These are phyloP conservation scores for Podabrus alpinus DNA, from an alignment of 2,888 invertebrate species.

Conservation along the genomic window DNA sequence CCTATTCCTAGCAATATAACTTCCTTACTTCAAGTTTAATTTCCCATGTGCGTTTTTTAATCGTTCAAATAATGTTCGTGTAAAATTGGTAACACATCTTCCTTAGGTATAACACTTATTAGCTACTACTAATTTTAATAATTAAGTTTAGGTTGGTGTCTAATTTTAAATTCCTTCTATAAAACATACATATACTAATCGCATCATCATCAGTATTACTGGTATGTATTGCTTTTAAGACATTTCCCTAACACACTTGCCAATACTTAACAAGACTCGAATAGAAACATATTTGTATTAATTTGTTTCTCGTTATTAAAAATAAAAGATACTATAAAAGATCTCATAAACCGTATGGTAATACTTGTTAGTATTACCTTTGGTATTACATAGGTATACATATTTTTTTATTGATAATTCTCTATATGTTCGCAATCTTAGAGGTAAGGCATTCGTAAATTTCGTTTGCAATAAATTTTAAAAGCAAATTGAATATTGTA, in stretches of 20 bases:
- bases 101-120: background rate
- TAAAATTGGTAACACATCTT: background rate
- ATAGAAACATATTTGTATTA: background rate
- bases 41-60: background rate
- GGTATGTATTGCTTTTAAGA: background rate
- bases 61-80: background rate
- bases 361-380: too few relatives aligned
- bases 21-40: conserved; percentile 1
- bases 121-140: background rate
- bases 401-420: background rate
- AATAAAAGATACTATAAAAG: background rate
- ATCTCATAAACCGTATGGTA: background rate
- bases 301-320: background rate
- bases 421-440: too few relatives aligned
- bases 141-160: background rate
- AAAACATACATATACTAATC: background rate
- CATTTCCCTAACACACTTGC: background rate
- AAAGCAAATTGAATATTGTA: background rate
- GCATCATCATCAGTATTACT: background rate
- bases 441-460: background rate
- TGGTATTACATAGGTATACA: background rate
- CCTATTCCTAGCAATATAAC: conserved; percentile 46
- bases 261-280: background rate
- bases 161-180: background rate
- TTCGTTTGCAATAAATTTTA: background rate